Base-by-base conservation (phyloP, 2,888 invertebrate species). In the Toxonevra muliebris region DNA sequence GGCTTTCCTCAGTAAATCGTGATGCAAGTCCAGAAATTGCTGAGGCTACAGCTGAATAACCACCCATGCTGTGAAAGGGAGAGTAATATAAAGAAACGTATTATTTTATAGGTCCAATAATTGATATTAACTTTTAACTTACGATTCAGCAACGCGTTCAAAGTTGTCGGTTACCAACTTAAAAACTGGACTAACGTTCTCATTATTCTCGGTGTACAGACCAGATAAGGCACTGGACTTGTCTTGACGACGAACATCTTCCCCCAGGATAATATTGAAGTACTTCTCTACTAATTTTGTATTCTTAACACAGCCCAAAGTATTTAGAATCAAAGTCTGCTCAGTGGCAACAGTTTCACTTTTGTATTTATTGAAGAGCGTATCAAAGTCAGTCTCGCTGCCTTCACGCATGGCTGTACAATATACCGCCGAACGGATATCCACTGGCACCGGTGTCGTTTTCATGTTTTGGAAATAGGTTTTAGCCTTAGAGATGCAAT, bases 281-380 rank as follows among this genome's bases (percentile, higher is more conserved):
- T 74, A 90, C 86, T 65, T 74, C 11, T 82, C 79, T 0, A 91
- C 84, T 45, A 83, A 77, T 30, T 30, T 30, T 30, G 30, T 30
- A 66, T 90, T 80, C n/a, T 82, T 84, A 0, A 91, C 89, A 77
- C 94, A 94, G 1, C 91, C 91, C 63, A 95, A 83, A 1, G 89
- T 88, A 50, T 83, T 80, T 42, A 93, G 86, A 0, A 94, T 86
- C 7, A 87, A 81, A n/a, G 88, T 86, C 79, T 90, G 89, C 80
- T 94, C 93, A 0, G 88, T 87, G 13, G 90, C 88, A 0, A 90
- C 87, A 42, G 88, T 88, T 52, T 89, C 87, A 0, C 73, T 76
- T 13, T 79, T 71, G 81, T 90, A 93, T 66, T 88, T 86, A 0
- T 85, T 70, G 88, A 90, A 90, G 20, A 92, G 83, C 77, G 86